These are phyloP conservation scores for Rhinatrema bivittatum DNA, from an alignment of 2,797 vertebrate genomes.

Conservation along the genomic window DNA sequence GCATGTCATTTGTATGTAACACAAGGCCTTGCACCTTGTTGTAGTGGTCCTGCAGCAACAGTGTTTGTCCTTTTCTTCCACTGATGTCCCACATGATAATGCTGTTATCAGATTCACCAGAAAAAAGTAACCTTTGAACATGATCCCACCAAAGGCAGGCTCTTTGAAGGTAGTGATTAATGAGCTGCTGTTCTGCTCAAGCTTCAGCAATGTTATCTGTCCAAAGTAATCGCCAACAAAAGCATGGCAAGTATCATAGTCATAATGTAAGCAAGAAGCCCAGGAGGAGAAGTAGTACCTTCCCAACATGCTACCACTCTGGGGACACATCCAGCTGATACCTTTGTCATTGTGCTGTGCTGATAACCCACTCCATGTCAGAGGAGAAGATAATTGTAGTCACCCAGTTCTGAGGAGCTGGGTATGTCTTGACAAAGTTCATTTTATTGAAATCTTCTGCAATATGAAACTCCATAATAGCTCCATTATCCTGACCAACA, in stretches of 20 bases:
- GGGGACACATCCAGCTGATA: slow-evolving; percentile 93
- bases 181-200: slow-evolving; percentile 79
- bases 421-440: slow-evolving; percentile 90
- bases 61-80: slow-evolving; percentile 83
- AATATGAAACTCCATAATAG: slow-evolving; percentile 92
- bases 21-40: too few species aligned
- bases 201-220: slow-evolving; percentile 88
- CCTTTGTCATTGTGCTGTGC: slow-evolving; percentile 93
- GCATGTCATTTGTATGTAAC: too few species aligned
- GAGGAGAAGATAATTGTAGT: slow-evolving; percentile 84
- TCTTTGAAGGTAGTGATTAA: slow-evolving; percentile 90
- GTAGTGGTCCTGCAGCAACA: slow-evolving; percentile 91
- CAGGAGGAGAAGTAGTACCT: slow-evolving; percentile 83
- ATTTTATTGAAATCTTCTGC: slow-evolving; percentile 98
- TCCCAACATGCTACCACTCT: slow-evolving; percentile 82
- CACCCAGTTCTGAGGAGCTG: slow-evolving; percentile 93
- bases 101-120: slow-evolving; percentile 90
- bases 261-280: slow-evolving; percentile 96
- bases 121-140: slow-evolving; percentile 86
- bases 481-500: slow-evolving; percentile 93
- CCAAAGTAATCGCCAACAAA: slow-evolving; percentile 92
- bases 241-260: slow-evolving; percentile 84
- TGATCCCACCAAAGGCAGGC: slow-evolving; percentile 91
- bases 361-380: slow-evolving; percentile 87
- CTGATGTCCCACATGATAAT: slow-evolving; percentile 98